Percentiles rank a stretch among this genome's conserved stretches.
Conservation (phyloP, 2,797 vertebrate species). For the Lagorchestes hirsutus region DNA sequence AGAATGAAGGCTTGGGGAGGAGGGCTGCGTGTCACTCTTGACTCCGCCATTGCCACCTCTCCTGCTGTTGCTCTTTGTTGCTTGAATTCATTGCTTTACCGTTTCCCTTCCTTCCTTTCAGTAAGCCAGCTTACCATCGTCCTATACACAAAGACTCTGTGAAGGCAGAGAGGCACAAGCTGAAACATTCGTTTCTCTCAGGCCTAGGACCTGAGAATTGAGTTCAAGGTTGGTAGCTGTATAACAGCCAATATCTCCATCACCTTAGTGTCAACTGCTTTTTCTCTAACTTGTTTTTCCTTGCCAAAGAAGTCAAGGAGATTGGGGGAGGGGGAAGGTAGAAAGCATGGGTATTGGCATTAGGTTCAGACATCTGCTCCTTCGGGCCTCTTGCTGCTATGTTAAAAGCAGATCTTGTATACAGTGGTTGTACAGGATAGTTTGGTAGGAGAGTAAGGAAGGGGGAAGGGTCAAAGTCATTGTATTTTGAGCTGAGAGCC, state of each 20-base stretch:
- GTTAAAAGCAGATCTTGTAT: not conserved
- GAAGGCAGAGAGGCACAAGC: too few relatives aligned
- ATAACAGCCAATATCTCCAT: not conserved
- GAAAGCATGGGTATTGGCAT: rapidly evolving
- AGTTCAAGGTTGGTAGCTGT: not conserved
- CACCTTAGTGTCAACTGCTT: not conserved
- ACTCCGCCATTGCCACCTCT: not conserved
- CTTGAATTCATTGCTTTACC: not conserved
- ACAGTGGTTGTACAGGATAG: not conserved
- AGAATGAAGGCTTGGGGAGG: not conserved
- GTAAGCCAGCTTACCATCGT: not conserved
- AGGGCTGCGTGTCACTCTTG: not conserved
- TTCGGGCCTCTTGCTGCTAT: not conserved
- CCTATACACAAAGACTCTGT: not conserved
- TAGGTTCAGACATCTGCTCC: not conserved
- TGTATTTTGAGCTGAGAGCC: not conserved
- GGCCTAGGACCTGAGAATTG: not conserved
- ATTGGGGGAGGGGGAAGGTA: too few relatives aligned
- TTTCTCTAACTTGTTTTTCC: not conserved
- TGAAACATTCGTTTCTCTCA: too few relatives aligned
- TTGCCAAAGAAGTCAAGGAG: not conserved
- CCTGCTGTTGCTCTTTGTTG: not conserved
- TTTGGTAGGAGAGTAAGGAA: not conserved
- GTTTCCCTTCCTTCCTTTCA: not conserved
- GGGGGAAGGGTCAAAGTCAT: not conserved